These are phyloP conservation scores for Gerosis bhagava DNA, from an alignment of 2,888 invertebrate genomes.

Conservation along the genomic window DNA sequence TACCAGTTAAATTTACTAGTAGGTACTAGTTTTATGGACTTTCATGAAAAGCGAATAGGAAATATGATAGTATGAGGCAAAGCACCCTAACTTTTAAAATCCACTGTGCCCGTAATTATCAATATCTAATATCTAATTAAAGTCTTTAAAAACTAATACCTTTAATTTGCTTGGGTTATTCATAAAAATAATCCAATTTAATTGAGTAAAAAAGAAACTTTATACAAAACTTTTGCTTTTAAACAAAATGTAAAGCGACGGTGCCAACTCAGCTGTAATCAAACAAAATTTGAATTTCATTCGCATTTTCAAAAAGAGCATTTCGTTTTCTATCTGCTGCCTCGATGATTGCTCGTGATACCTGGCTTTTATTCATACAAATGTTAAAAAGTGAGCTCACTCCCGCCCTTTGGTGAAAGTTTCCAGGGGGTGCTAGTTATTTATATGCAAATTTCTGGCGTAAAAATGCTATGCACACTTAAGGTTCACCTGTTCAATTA, in stretches of 20 bases:
- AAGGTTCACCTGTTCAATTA: conserved; percentile 76
- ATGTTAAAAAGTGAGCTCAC: conserved; percentile 57
- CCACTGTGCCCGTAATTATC: too few relatives aligned
- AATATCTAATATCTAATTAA: too few relatives aligned
- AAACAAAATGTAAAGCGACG: conserved; percentile 18
- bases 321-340: conserved; percentile 61
- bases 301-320: conserved; percentile 52
- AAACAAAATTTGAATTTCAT: conserved; percentile 50
- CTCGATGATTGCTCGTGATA: conserved; percentile 75
- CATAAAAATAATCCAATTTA: too few relatives aligned
- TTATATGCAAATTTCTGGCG: conserved; percentile 74
- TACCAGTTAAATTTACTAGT: too few relatives aligned
- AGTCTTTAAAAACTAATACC: too few relatives aligned
- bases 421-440: conserved; percentile 67
- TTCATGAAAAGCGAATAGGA: too few relatives aligned
- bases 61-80: too few relatives aligned
- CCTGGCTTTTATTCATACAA: conserved; percentile 76
- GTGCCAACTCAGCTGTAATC: conserved; percentile 25
- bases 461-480: conserved; percentile 72
- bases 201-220: conserved; percentile 6
- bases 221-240: conserved; percentile 27
- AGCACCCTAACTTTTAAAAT: too few relatives aligned
- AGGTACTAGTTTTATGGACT: too few relatives aligned
- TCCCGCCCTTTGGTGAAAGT: conserved; percentile 53
- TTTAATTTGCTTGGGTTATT: too few relatives aligned